Evolutionary conservation across 2,113 vertebrate species (phyloP).

Genomic region (Agapornis roseicollis): DNA sequence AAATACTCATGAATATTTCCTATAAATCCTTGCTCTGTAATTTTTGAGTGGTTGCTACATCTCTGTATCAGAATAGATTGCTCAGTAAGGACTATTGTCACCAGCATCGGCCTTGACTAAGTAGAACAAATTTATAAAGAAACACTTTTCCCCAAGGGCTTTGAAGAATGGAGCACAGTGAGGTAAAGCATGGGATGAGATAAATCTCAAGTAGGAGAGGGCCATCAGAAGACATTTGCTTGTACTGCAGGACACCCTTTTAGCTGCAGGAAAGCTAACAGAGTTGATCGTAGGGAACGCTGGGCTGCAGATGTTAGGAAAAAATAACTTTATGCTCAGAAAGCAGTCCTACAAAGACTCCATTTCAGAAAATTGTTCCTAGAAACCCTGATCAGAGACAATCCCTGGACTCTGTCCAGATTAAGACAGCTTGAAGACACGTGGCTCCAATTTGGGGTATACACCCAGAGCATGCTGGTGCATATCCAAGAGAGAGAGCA

Average conservation of each 20-base stretch:
- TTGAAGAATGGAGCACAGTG: background rate
- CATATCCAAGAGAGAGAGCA: background rate
- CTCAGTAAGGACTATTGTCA: background rate
- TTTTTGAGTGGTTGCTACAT: background rate
- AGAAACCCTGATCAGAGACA: background rate
- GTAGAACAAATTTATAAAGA: constrained; percentile 8
- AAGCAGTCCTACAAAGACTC: background rate
- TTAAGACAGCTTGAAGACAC: background rate
- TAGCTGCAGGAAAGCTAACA: background rate
- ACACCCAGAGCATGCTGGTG: background rate
- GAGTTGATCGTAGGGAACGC: rapidly evolving
- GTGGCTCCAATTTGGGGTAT: background rate
- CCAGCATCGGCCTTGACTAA: background rate
- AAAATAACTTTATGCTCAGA: background rate
- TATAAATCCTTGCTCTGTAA: background rate
- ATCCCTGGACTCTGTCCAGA: background rate
- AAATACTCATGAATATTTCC: background rate
- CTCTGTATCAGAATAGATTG: background rate
- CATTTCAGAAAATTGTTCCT: background rate
- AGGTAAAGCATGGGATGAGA: background rate
- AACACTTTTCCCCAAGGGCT: background rate
- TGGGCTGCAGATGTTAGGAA: background rate
- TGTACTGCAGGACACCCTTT: background rate
- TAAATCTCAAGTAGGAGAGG: background rate
- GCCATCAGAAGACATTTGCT: background rate